Conservation (phyloP, 2,113 vertebrate species). For the Pedetes capensis region DNA sequence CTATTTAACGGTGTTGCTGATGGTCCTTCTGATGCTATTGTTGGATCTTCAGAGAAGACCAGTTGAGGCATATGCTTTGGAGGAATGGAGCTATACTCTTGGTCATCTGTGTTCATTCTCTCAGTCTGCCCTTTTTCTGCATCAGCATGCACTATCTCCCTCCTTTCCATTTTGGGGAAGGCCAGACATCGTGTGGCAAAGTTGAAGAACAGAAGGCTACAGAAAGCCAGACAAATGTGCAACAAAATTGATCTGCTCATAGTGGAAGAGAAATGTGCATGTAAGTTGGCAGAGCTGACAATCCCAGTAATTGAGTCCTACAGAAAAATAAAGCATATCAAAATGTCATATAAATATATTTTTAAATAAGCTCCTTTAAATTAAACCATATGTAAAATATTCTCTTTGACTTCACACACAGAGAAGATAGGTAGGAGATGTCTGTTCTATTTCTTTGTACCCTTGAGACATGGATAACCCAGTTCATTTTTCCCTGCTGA, state of each 20-base stretch:
- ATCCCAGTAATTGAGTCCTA: slow-evolving; percentile 71
- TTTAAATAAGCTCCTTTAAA: slow-evolving; percentile 20
- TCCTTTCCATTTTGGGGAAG: slow-evolving; percentile 57
- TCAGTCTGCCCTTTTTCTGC: slow-evolving; percentile 1
- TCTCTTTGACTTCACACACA: slow-evolving; percentile 45
- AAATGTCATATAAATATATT: not conserved
- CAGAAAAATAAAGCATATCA: slow-evolving; percentile 64
- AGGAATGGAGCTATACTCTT: slow-evolving; percentile 38
- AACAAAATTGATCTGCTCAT: slow-evolving; percentile 76
- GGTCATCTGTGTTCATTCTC: not conserved
- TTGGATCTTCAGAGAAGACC: slow-evolving; percentile 51
- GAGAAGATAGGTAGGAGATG: not conserved
- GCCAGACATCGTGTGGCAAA: slow-evolving; percentile 68
- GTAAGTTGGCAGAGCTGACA: slow-evolving; percentile 39
- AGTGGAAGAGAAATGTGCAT: slow-evolving; percentile 56
- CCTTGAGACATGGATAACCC: slow-evolving; percentile 67
- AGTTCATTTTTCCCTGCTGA: slow-evolving; percentile 69
- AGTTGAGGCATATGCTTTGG: slow-evolving; percentile 23
- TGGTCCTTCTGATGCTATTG: slow-evolving; percentile 29
- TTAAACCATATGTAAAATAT: slow-evolving; percentile 23
- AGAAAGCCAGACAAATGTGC: slow-evolving; percentile 72
- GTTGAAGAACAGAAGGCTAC: slow-evolving; percentile 77
- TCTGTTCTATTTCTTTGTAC: slow-evolving; percentile 57
- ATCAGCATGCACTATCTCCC: slow-evolving; percentile 31
- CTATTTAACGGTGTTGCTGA: slow-evolving; percentile 42